Evolutionary conservation across 2,797 vertebrate genomes (phyloP).

Genomic region (Carapus acus): DNA sequence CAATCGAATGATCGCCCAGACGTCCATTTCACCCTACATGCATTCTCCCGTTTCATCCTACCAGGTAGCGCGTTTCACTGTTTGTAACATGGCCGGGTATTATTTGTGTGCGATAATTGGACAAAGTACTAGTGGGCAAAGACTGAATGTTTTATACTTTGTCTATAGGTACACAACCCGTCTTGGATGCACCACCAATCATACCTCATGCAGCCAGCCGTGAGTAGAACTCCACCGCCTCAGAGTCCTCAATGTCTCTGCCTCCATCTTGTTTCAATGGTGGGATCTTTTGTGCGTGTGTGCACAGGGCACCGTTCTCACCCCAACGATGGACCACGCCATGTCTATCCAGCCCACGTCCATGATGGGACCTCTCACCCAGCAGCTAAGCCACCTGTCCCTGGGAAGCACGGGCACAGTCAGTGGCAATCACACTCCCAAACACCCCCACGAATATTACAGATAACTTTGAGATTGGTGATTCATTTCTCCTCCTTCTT

Average conservation of each 20-base stretch:
- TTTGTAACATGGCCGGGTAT: no score
- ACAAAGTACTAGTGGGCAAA: no score
- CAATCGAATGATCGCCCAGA: slow-evolving; percentile 87
- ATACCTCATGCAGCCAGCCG: slow-evolving; percentile 94
- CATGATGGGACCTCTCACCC: slow-evolving; percentile 86
- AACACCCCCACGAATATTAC: no score
- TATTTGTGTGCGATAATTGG: no score
- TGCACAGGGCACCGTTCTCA: slow-evolving; percentile 83
- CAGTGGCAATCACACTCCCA: slow-evolving; percentile 51
- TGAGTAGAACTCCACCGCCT: slow-evolving; percentile 57
- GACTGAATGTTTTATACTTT: background rate
- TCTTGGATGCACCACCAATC: slow-evolving; percentile 96
- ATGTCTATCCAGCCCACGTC: slow-evolving; percentile 92
- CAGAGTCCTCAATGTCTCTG: background rate
- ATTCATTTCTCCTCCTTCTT: slow-evolving; percentile 11
- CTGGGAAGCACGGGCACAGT: slow-evolving; percentile 86
- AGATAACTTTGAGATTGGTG: no score
- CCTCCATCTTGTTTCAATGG: background rate
- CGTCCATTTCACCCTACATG: slow-evolving; percentile 86
- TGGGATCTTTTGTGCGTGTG: background rate
- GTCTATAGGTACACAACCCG: slow-evolving; percentile 80
- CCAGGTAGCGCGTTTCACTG: slow-evolving; percentile 74
- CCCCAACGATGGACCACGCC: slow-evolving; percentile 85
- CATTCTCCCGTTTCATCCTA: slow-evolving; percentile 90
- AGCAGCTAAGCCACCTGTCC: slow-evolving; percentile 90